Evolutionary conservation across 1,140 invertebrate genomes (phyloP).

Genomic region (Brachystomella parvula): DNA sequence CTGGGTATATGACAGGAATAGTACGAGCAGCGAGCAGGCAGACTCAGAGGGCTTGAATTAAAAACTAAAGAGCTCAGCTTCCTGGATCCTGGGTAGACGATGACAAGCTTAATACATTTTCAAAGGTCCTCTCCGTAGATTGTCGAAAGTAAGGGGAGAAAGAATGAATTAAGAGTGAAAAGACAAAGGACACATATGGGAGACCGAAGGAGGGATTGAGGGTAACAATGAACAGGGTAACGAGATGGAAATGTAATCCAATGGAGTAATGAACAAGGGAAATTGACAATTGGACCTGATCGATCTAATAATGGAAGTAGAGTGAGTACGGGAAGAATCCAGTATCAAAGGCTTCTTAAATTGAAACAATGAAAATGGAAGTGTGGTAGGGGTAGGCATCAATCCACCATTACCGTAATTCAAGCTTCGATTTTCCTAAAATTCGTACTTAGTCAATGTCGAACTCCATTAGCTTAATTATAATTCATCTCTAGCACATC

Average conservation of each 20-base stretch:
- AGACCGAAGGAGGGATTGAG: too few relatives aligned
- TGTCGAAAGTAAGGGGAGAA: too few relatives aligned
- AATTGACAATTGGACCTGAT: background rate
- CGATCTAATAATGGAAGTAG: conserved; percentile 1
- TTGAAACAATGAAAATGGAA: background rate
- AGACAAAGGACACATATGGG: conserved; percentile 1
- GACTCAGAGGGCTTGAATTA: background rate
- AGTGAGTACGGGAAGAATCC: too few relatives aligned
- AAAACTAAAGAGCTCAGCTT: too few relatives aligned
- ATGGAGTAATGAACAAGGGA: background rate
- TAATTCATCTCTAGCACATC: too few relatives aligned
- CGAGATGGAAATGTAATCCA: conserved; percentile 1
- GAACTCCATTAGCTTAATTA: background rate
- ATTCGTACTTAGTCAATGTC: too few relatives aligned
- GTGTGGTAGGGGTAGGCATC: background rate
- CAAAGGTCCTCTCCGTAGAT: background rate
- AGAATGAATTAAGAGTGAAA: background rate
- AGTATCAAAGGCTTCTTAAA: too few relatives aligned
- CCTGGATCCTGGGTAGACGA: background rate
- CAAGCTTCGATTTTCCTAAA: background rate
- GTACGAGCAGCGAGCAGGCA: too few relatives aligned
- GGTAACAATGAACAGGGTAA: background rate
- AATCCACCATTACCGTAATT: background rate
- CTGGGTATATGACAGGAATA: background rate
- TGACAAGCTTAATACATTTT: background rate